phyloP scores from a whole-genome alignment of 1,140 invertebrate genomes.

The Drosophila nasuta region DNA sequence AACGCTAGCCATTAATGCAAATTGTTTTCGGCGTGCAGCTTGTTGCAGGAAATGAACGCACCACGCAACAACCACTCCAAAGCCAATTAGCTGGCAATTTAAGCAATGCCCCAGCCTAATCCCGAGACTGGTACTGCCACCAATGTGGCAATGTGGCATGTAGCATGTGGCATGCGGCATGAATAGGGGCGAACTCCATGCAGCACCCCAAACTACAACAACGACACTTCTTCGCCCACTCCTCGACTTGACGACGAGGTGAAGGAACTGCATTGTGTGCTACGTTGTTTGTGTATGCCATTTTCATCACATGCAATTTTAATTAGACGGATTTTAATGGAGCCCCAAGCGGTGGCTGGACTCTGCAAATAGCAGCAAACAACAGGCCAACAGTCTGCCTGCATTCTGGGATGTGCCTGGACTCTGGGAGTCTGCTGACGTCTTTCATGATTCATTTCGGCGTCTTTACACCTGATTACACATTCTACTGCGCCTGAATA shows the following conservation, averaged over 20 bases:
- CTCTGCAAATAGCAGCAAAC: conserved; percentile 30
- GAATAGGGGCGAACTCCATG: conserved; percentile 1
- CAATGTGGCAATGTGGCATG: background rate
- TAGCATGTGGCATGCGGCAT: background rate
- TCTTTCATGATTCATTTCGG: conserved; percentile 30
- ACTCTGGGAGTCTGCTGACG: conserved; percentile 24
- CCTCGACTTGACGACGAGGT: conserved; percentile 22
- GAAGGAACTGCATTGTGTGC: conserved; percentile 51
- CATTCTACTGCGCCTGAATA: conserved; percentile 3
- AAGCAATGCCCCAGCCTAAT: conserved; percentile 39
- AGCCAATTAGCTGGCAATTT: conserved; percentile 72
- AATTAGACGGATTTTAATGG: conserved; percentile 67
- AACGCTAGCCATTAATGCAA: conserved; percentile 56
- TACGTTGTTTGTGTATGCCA: conserved; percentile 13
- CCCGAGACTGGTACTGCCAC: conserved; percentile 14
- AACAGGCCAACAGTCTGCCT: conserved; percentile 7
- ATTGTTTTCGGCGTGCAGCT: conserved; percentile 52
- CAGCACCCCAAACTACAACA: background rate
- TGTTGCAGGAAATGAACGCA: conserved; percentile 70
- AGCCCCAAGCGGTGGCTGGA: conserved; percentile 37
- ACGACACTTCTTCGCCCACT: background rate
- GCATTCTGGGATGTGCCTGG: background rate
- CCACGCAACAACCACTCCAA: conserved; percentile 62
- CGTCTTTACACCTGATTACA: conserved; percentile 44
- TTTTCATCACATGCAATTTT: conserved; percentile 62